Evolutionary conservation across 1,140 invertebrate genomes (phyloP).

Genomic region (Aphaenogaster rudis): DNA sequence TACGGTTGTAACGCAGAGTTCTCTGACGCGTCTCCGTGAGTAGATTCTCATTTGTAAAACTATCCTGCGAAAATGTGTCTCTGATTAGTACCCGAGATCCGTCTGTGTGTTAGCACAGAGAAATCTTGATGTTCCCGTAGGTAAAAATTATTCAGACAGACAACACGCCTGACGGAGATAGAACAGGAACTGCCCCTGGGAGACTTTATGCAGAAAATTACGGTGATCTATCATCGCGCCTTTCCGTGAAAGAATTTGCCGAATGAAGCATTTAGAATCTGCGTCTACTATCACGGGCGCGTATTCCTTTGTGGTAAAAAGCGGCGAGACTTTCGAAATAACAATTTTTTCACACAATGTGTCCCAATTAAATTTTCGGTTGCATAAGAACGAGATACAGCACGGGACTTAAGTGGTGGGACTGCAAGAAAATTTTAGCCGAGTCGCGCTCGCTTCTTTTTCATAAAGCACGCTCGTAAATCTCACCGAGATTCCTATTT

Average conservation of each 20-base stretch:
- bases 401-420: not conserved
- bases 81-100: slow-evolving; percentile 49
- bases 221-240: slow-evolving; percentile 10
- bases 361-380: slow-evolving; percentile 2
- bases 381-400: not conserved
- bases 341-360: not conserved
- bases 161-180: slow-evolving; percentile 27
- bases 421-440: not conserved
- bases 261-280: not conserved
- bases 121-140: slow-evolving; percentile 16
- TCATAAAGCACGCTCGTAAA: slow-evolving; percentile 16
- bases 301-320: not conserved
- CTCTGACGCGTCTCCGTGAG: slow-evolving; percentile 43
- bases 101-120: not conserved
- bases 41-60: slow-evolving; percentile 62
- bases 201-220: slow-evolving; percentile 47
- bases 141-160: slow-evolving; percentile 54
- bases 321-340: not conserved
- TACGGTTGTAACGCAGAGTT: slow-evolving; percentile 54
- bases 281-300: not conserved
- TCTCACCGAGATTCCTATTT: slow-evolving; percentile 22
- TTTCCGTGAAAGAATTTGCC: not conserved
- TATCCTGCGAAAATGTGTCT: slow-evolving; percentile 51
- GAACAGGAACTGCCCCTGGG: slow-evolving; percentile 17
- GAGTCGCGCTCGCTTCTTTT: not conserved